Evolutionary conservation across 1,140 invertebrate species (phyloP), one percentile per base, ranked within the genome.

Genomic region (Chrysopa pallens): DNA sequence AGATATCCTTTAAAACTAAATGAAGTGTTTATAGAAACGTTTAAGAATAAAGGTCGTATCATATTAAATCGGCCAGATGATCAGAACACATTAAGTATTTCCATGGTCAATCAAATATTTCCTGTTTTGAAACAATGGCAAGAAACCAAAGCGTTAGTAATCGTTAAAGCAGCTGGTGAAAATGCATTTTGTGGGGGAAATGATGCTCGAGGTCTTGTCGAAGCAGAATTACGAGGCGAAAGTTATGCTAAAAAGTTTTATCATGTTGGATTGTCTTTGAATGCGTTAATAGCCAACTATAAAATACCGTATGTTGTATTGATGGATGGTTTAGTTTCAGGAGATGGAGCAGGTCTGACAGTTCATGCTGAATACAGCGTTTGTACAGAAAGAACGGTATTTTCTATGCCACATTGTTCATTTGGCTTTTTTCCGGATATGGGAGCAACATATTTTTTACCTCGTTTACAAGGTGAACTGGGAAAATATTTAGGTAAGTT

Each of bases 151-250:
- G 69, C 68, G 14, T 54, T 91, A 48, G 77, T 97, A 6, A 80
- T 96, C 27, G 73, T 96, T 12, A 90, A 91, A 66, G 87, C 83
- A 11, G 60, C 64, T 11, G 89, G 88, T 29, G 87, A 81, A 0
- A 94, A 93, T 62, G 87, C 90, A 6, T 98, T 97, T 60, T 98
- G 94, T 70, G 91, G 93, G 40, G 94, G 94, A 13, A 94, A 92
- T 2, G 94, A 98, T 69, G 78, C 97, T 1, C 75, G 17, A 23
- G 17, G 17, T 23, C 17, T 23, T 23, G 17, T 82, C 59, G 70
- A 73, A 38, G 57, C 77, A 15, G 69, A 80, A 47, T 73, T 76
- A 27, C 72, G 74, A 15, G 69, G 68, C 8, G 63, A 74, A 44
- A 70, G 72, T 2, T 70, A 69, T 42, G 62, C 68, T 1, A 57